Evolutionary conservation across 2,888 invertebrate genomes (phyloP).

Genomic region (Microchrysa polita): DNA sequence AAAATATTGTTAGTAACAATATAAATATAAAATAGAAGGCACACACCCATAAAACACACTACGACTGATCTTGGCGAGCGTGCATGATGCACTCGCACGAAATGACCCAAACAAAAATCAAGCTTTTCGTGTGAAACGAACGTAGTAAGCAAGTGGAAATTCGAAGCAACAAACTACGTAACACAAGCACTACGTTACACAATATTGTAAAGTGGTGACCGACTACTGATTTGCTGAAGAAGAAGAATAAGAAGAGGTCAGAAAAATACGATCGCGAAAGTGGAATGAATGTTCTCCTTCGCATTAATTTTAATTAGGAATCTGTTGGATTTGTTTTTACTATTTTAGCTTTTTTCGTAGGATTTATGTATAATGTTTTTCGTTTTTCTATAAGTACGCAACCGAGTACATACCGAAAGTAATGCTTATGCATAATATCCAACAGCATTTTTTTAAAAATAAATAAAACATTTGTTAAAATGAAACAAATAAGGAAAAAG

Average conservation of each 20-base stretch:
- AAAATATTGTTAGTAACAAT: no score
- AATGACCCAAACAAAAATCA: slow-evolving; percentile 50
- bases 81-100: no score
- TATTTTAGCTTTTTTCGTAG: slow-evolving; percentile 15
- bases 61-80: no score
- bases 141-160: no score
- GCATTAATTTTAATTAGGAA: neutral
- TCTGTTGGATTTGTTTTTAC: slow-evolving; percentile 17
- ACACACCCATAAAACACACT: no score
- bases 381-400: slow-evolving; percentile 27
- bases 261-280: no score
- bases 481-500: neutral
- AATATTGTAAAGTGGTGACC: no score
- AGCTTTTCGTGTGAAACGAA: slow-evolving; percentile 55
- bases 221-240: no score
- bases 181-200: no score
- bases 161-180: no score
- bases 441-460: slow-evolving; percentile 35
- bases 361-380: slow-evolving; percentile 10
- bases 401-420: neutral
- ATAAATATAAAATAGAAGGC: no score
- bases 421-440: slow-evolving; percentile 33
- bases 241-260: neutral
- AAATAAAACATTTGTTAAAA: slow-evolving; percentile 22
- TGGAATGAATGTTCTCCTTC: neutral